phyloP scores from a whole-genome alignment of 2,113 vertebrate genomes.

The Climacteris rufus region DNA sequence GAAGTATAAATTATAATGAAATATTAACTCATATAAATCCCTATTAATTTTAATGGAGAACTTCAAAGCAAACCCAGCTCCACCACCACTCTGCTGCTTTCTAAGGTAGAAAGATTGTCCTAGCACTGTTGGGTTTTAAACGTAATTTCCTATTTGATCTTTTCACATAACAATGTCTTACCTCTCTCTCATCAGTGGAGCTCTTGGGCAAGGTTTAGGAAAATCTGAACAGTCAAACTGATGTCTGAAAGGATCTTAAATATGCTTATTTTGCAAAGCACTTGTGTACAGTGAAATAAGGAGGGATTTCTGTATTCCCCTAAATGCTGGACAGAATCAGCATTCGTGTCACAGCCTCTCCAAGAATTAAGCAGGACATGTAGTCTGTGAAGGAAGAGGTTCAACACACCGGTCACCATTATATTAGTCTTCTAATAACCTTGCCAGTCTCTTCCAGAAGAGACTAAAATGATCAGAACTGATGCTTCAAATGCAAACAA shows the following conservation, averaged over 20 bases:
- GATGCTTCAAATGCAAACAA: conserved; percentile 1
- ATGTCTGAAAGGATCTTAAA: not conserved
- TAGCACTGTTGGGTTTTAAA: not conserved
- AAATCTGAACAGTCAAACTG: not conserved
- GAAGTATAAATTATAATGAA: conserved; percentile 45
- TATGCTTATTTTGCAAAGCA: not conserved
- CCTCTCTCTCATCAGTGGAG: not conserved
- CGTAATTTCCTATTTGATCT: not conserved
- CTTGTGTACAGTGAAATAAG: not conserved
- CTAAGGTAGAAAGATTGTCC: not conserved
- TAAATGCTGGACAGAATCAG: not conserved
- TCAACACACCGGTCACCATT: not conserved
- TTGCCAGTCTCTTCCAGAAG: not conserved
- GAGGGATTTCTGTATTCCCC: not conserved
- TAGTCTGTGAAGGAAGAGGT: not conserved
- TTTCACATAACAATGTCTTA: not conserved
- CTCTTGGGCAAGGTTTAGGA: not conserved
- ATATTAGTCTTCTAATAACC: not conserved
- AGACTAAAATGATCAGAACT: not conserved
- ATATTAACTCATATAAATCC: conserved; percentile 29
- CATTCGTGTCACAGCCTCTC: not conserved
- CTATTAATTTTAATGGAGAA: conserved; percentile 34
- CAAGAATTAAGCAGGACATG: not conserved
- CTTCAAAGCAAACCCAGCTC: conserved; percentile 27
- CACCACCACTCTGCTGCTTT: not conserved